Evolutionary conservation across 2,113 vertebrate species (phyloP).

Genomic region (Neotoma lepida): DNA sequence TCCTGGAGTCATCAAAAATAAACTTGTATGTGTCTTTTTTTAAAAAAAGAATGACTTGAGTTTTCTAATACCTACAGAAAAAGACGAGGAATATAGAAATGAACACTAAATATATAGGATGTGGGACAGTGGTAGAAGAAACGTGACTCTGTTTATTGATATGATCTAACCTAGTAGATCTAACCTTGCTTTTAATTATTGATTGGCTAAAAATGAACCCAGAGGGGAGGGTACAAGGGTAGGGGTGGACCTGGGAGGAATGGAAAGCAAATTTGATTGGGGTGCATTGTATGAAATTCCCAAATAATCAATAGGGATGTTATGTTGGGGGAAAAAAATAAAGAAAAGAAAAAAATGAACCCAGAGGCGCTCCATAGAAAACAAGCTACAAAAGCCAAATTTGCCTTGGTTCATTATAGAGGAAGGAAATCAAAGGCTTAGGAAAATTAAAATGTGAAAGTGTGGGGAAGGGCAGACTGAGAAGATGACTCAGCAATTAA

Average conservation of each 20-base stretch:
- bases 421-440: not conserved
- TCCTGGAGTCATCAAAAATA: no score
- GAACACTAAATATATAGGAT: not conserved
- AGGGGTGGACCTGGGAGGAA: no score
- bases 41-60: not conserved
- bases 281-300: no score
- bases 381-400: not conserved
- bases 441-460: not conserved
- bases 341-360: no score
- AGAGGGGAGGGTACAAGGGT: no score
- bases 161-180: not conserved
- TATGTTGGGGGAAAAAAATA: no score
- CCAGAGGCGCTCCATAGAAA: not conserved
- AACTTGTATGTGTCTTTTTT: no score
- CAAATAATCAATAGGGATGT: no score
- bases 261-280: no score
- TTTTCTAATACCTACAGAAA: not conserved
- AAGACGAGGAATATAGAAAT: not conserved
- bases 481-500: not conserved
- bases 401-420: not conserved
- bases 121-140: not conserved
- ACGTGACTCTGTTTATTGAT: not conserved
- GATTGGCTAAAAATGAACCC: no score
- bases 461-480: not conserved
- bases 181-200: not conserved